Evolutionary conservation across 2,797 vertebrate genomes (phyloP), one percentile per base, ranked within the genome.

Genomic region (Clarias fuscus): DNA sequence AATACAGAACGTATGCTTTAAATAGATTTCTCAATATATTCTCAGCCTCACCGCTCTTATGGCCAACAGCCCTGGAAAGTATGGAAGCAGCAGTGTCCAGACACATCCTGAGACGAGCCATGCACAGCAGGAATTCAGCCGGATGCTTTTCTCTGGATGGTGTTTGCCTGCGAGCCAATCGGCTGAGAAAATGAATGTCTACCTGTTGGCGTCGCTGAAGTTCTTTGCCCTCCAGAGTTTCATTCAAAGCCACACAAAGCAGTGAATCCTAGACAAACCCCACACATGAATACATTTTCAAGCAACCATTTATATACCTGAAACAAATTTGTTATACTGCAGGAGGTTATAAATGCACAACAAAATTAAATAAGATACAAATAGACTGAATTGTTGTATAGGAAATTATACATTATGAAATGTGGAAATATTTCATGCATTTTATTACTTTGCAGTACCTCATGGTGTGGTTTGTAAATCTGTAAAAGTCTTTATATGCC

Each of bases 51-150:
- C 94, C 92, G 37, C 62, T 71, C 33, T 58, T 82, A 62, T 85
- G 87, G 70, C 1, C 1, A 2, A 78, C 10, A 1, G 67, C 76
- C 17, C 58, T 62, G 70, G 90, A 40, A 59, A 95, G 87, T 70
- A 94, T 88, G 20, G 0, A 11, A 6, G 95, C 93, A 11, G 94
- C 93, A 0, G 84, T 53, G 86, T 81, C 92, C 86, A 95, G 87
- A 75, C 91, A 94, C 0, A 91, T 88, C n/a, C 92, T 90, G 61
- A 96, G 92, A 20, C 53, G 87, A 85, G 94, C 94, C 0, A 88
- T 79, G 89, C 84, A 90, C 73, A 95, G 93, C 82, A 96, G 91
- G 90, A 95, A 95, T 89, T 94, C 93, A 0, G 92, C 92, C 0
- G 94, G 94, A 48, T 94, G 93, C 3, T 92, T 87, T 7, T 85